These are phyloP conservation scores for Diloba caeruleocephala DNA, from an alignment of 2,888 invertebrate genomes.

Conservation along the genomic window DNA sequence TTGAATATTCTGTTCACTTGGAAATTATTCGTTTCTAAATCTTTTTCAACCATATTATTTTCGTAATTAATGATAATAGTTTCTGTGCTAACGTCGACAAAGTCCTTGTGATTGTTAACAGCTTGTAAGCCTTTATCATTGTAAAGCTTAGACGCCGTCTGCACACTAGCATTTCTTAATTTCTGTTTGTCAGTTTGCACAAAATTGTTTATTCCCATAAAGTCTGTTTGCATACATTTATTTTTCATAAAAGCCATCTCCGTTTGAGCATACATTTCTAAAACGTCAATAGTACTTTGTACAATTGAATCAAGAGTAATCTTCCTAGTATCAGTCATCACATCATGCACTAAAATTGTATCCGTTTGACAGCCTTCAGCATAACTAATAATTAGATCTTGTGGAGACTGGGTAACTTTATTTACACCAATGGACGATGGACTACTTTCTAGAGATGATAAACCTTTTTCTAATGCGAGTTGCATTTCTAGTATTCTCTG, in stretches of 20 bases:
- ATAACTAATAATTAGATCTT: conserved; percentile 73
- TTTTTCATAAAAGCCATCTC: conserved; percentile 75
- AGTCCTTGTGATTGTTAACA: conserved; percentile 53
- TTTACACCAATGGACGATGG: conserved; percentile 78
- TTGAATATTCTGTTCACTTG: conserved; percentile 39
- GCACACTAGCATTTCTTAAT: conserved; percentile 67
- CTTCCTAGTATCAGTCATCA: conserved; percentile 77
- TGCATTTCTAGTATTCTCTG: conserved; percentile 84
- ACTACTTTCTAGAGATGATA: conserved; percentile 75
- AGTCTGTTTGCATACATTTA: conserved; percentile 76
- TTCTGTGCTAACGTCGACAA: conserved; percentile 67
- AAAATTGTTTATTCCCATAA: conserved; percentile 60
- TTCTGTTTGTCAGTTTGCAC: conserved; percentile 78
- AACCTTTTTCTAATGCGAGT: conserved; percentile 76
- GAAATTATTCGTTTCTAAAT: conserved; percentile 39
- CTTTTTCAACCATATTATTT: conserved; percentile 55
- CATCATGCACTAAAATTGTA: conserved; percentile 75
- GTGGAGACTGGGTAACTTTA: conserved; percentile 77
- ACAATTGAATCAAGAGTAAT: conserved; percentile 78
- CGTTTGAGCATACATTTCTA: conserved; percentile 82
- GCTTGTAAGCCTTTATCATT: conserved; percentile 70
- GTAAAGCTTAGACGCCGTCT: conserved; percentile 68
- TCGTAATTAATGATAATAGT: conserved; percentile 62
- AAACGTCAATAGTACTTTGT: conserved; percentile 71
- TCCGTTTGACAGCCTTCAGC: conserved; percentile 84